Base-by-base conservation (phyloP, 2,888 invertebrate genomes). In the Drosophila falleni region DNA sequence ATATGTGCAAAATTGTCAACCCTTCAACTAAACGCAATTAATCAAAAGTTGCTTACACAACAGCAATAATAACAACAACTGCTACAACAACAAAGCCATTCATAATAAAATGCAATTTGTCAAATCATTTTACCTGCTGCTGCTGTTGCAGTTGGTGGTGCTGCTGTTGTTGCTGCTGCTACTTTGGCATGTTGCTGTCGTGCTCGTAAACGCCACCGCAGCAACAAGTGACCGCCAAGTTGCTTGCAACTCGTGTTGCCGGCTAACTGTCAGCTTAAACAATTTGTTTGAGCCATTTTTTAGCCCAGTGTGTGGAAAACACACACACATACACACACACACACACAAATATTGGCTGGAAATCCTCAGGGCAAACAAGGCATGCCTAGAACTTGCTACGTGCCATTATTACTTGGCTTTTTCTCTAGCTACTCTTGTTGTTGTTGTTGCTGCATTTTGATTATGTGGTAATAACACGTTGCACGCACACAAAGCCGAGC, bases 391-490 rank as follows among this genome's bases (percentile, higher is more conserved):
- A 73, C 76, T 47, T 61, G 62, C 73, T 73, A 80, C 72, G 71
- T 79, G 82, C 72, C 77, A 79, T 74, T 77, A 70, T 74, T 63
- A 58, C 44, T 67, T 68, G 71, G 50, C 49, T 60, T 61, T 58
- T 37, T 37, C 41, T 63, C 29, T 23, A 16, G 54, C 31, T 61
- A 47, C 55, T 61, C 35, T 51, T 58, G 54, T 6, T 29, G 29
- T 29, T 29, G 29, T 35, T 35, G 13, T 51, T 75, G 75, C 83
- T 80, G 76, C 80, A 86, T 86, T 85, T 83, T 86, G 87, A 89
- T 89, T 84, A 90, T 89, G 90, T 86, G 89, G 84, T 90, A 90
- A 89, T 89, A 89, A 86, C 84, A 84, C 73, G 90, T 89, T 90
- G 79, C 84, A 86, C 87, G 89, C 89, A 86, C 75, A 85, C 80